Percentiles rank a stretch among this genome's conserved stretches.
Evolutionary conservation across 35 echinoderm and acorn worm species (phyloP).

Genomic region (Lytechinus pictus): DNA sequence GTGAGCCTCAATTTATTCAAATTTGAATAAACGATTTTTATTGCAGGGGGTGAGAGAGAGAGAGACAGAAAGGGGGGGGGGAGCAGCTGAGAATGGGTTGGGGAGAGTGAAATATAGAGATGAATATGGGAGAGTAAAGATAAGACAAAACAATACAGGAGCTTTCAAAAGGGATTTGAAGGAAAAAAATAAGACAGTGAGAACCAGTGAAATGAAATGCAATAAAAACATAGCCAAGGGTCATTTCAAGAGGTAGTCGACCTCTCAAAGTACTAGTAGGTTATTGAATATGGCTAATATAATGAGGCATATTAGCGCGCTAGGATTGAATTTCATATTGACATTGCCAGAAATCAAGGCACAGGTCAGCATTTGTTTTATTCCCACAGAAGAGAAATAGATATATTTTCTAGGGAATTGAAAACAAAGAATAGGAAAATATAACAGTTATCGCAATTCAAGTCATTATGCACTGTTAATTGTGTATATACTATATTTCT

Average conservation of each 20-base stretch:
- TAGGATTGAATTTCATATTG: background rate
- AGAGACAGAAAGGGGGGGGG: background rate
- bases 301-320: background rate
- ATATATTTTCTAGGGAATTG: no score
- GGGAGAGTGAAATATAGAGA: background rate
- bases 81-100: background rate
- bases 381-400: background rate
- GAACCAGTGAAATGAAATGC: background rate
- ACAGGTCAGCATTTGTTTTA: background rate
- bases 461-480: no score
- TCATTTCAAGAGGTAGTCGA: background rate
- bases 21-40: no score
- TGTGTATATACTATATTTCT: no score
- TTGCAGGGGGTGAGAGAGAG: background rate
- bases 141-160: background rate
- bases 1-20: no score
- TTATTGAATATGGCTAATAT: background rate
- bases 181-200: no score
- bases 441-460: no score
- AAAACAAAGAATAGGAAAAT: no score
- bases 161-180: no score
- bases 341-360: background rate
- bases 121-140: background rate
- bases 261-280: background rate
- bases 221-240: constrained; percentile 15